A percentile compares a stretch with the other conserved stretches of the same genome.
Conservation (phyloP, 2,113 vertebrate species). For the Chaetodon auriga region DNA sequence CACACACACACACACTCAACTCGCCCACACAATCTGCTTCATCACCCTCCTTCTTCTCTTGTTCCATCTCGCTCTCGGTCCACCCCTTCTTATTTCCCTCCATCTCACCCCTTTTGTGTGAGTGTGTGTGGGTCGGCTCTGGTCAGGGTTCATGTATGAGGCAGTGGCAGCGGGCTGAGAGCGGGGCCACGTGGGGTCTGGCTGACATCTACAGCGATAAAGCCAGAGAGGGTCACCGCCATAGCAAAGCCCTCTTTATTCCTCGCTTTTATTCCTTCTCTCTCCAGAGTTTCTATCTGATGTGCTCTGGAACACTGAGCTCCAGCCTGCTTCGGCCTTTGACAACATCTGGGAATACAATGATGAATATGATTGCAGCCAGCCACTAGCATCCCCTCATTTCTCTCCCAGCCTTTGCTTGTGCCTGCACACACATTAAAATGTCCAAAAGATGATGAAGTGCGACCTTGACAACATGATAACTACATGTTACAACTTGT, state of each 20-base stretch:
- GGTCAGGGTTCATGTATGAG: constrained; percentile 50
- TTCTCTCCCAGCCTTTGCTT: constrained; percentile 17
- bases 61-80: constrained; percentile 36
- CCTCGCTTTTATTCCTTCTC: not conserved
- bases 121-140: constrained; percentile 32
- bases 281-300: constrained; percentile 48
- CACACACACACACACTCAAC: constrained; percentile 37
- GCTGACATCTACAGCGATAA: constrained; percentile 41
- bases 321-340: constrained; percentile 14
- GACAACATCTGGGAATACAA: constrained; percentile 61
- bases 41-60: constrained; percentile 62
- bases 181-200: constrained; percentile 53
- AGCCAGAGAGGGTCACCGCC: constrained; percentile 34
- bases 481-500: constrained; percentile 15
- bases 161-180: constrained; percentile 45
- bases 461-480: constrained; percentile 44
- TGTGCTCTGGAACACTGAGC: constrained; percentile 55
- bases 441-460: constrained; percentile 48
- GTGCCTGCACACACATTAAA: constrained; percentile 45
- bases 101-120: constrained; percentile 16
- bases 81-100: constrained; percentile 29
- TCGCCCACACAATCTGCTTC: constrained; percentile 62
- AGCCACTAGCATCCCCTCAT: constrained; percentile 29
- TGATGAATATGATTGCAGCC: constrained; percentile 55
- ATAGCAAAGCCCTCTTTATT: constrained; percentile 46